phyloP scores from a whole-genome alignment of 1,140 invertebrate genomes.

The Acromyrmex heyeri region DNA sequence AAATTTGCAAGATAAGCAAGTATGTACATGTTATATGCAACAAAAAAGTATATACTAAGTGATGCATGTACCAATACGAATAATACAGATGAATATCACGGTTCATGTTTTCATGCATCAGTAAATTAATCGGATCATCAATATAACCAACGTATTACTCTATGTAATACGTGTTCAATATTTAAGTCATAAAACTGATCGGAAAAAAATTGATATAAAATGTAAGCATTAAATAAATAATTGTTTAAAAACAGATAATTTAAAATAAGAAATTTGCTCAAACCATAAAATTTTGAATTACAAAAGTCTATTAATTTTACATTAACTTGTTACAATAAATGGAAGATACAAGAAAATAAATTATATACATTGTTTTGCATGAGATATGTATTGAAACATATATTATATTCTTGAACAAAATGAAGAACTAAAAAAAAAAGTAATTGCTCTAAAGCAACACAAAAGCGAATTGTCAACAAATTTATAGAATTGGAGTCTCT shows the following conservation, averaged over 20 bases:
- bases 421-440: background rate
- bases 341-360: background rate
- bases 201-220: background rate
- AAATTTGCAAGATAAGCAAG: background rate
- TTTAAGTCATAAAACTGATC: constrained; percentile 7
- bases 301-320: background rate
- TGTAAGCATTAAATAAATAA: background rate
- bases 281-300: background rate
- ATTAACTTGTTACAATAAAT: constrained; percentile 14
- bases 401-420: background rate
- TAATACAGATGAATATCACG: background rate
- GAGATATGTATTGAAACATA: constrained; percentile 5
- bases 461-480: background rate
- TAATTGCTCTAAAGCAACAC: background rate
- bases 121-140: background rate
- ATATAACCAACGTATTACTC: background rate
- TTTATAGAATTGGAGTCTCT: background rate
- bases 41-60: background rate
- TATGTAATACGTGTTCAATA: background rate
- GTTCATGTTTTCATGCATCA: background rate
- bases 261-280: background rate
- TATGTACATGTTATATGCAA: background rate
- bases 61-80: background rate
- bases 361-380: background rate
- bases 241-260: background rate